These are phyloP conservation scores for Ferrisia virgata DNA, from an alignment of 2,888 invertebrate genomes.

Conservation along the genomic window DNA sequence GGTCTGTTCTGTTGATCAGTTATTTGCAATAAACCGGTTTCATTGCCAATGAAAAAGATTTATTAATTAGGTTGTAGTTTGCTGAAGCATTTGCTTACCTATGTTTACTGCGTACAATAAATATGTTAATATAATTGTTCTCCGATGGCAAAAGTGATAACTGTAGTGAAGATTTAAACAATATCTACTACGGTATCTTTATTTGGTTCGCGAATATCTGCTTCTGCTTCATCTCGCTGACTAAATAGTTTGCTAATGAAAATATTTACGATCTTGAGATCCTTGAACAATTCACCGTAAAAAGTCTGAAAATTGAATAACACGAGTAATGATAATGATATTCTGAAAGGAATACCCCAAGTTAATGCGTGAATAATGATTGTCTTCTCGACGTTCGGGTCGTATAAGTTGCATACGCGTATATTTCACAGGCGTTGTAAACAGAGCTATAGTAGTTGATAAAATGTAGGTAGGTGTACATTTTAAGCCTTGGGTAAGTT, in stretches of 20 bases:
- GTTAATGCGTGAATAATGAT: no score
- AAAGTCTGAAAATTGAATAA: not conserved
- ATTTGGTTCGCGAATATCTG: not conserved
- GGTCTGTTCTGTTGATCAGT: not conserved
- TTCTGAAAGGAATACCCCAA: no score
- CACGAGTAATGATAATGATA: no score
- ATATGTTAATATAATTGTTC: conserved; percentile 2
- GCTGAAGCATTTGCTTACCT: not conserved
- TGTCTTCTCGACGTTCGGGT: not conserved
- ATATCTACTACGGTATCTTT: not conserved
- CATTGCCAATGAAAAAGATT: conserved; percentile 3
- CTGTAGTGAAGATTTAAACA: not conserved
- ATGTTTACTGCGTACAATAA: not conserved
- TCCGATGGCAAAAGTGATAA: conserved; percentile 9
- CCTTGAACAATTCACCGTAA: not conserved
- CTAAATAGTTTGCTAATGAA: not conserved
- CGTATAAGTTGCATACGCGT: not conserved
- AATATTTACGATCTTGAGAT: not conserved
- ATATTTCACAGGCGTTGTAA: not conserved
- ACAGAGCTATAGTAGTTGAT: not conserved
- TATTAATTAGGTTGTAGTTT: conserved; percentile 11
- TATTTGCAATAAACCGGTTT: conserved; percentile 12
- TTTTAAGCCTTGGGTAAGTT: not conserved
- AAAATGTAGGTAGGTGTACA: not conserved
- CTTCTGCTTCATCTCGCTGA: not conserved